These are phyloP conservation scores for Ips typographus DNA, from an alignment of 1,140 invertebrate genomes.

Conservation along the genomic window DNA sequence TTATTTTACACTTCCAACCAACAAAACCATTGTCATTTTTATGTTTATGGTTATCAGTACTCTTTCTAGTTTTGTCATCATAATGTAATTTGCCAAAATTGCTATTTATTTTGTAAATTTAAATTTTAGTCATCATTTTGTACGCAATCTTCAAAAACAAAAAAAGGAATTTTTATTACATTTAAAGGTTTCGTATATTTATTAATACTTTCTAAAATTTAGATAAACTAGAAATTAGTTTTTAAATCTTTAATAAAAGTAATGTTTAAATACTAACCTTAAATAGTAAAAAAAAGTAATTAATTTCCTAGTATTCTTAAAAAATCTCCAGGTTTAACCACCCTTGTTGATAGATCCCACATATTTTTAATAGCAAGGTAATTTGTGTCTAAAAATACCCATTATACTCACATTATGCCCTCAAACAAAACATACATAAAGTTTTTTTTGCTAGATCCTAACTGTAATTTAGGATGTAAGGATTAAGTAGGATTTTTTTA, in stretches of 20 bases:
- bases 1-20: too few species aligned
- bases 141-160: too few species aligned
- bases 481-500: constrained; percentile 16
- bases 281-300: not conserved
- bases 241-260: not conserved
- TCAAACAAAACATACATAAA: constrained; percentile 32
- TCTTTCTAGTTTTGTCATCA: too few species aligned
- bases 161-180: too few species aligned
- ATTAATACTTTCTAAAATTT: too few species aligned
- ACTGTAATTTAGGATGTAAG: constrained; percentile 23
- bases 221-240: not conserved
- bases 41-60: too few species aligned
- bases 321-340: not conserved
- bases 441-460: constrained; percentile 22
- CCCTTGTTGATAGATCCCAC: constrained; percentile 12
- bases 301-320: not conserved
- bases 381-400: constrained; percentile 29
- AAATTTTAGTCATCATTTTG: too few species aligned
- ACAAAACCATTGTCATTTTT: too few species aligned
- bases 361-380: constrained; percentile 17
- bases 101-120: too few species aligned
- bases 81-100: too few species aligned
- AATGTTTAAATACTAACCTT: not conserved
- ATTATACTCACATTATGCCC: constrained; percentile 29
- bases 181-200: too few species aligned